Evolutionary conservation across 2,113 vertebrate genomes (phyloP), one percentile per base, ranked within the genome.

Genomic region (Barbus barbus): DNA sequence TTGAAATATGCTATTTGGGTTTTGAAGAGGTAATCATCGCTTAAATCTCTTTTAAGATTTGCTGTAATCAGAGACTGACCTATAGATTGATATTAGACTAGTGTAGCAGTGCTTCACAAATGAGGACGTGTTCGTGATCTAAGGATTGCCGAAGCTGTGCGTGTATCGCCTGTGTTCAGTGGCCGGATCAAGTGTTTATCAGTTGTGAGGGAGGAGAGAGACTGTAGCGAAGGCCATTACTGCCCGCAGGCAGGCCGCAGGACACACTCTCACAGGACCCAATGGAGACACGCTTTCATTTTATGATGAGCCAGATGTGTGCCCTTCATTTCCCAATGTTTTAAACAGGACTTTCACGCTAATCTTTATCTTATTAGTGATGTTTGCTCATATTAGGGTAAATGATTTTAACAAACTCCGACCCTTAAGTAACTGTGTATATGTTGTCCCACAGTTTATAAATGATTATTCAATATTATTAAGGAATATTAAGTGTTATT

Each of bases 161-260:
- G 9, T 72, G 69, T 72, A 5, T 76, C 24, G 2, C 33, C 20
- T 38, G 13, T 28, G 48, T 44, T 81, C 63, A 20, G 56, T n/a
- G 48, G 12, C 31, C 74, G 46, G 83, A 85, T 84, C 65, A 78
- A 82, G 51, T 46, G 18, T 44, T 26, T 44, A 85, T 85, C 83
- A 82, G 61, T 58, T 63, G 51, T 65, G 33, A 65, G 75, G 83
- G 74, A 48, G 33, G 61, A 84, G 61, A 84, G 83, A 82, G 79
- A 46, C 9, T 12, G 24, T 69, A 33, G 83, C 3, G 41, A n/a
- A 41, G 36, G 63, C 80, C 53, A 38, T 73, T 77, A 73, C 61
- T 78, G 78, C 86, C 73, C 41, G 79, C 79, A 22, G 86, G 73
- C 77, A 84, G 36, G 36, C 82, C 61, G 18, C 33, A 83, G 86